Percentiles rank a stretch among this genome's conserved stretches.
Evolutionary conservation across 2,797 vertebrate genomes (phyloP).

Genomic region (Phoeniculus purpureus): DNA sequence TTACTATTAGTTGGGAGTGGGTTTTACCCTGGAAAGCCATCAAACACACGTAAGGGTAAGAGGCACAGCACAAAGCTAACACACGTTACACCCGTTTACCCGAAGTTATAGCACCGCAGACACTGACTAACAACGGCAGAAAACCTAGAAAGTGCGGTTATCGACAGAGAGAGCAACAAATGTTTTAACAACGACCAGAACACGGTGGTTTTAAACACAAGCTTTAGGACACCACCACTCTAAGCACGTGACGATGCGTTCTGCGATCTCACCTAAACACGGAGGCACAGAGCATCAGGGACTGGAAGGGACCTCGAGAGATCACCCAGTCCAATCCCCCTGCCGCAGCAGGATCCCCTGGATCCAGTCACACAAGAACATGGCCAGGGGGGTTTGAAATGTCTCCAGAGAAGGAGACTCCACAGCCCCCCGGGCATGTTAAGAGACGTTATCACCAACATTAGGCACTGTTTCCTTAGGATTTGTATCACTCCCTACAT

Average conservation of each 20-base stretch:
- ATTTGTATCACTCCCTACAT: neutral
- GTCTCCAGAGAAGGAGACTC: too few relatives aligned
- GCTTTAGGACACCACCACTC: too few relatives aligned
- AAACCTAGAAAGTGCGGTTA: fast-evolving
- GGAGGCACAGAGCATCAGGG: too few relatives aligned
- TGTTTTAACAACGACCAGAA: neutral
- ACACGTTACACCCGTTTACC: neutral
- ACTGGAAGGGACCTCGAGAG: too few relatives aligned
- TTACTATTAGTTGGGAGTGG: conserved; percentile 92
- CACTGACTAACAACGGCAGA: neutral
- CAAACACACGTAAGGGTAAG: conserved; percentile 30
- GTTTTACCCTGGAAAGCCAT: conserved; percentile 88
- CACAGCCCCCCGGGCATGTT: too few relatives aligned
- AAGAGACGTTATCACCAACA: neutral
- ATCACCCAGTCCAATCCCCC: too few relatives aligned
- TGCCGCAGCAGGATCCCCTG: too few relatives aligned
- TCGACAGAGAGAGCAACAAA: neutral
- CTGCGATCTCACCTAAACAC: too few relatives aligned
- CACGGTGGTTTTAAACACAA: too few relatives aligned
- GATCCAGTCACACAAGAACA: too few relatives aligned
- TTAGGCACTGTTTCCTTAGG: neutral
- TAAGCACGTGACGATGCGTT: too few relatives aligned
- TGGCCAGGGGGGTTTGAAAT: too few relatives aligned
- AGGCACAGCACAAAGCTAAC: neutral
- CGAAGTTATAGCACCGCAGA: neutral